Base-by-base conservation (phyloP, 2,797 vertebrate species). In the Halcyon leucocephala region DNA sequence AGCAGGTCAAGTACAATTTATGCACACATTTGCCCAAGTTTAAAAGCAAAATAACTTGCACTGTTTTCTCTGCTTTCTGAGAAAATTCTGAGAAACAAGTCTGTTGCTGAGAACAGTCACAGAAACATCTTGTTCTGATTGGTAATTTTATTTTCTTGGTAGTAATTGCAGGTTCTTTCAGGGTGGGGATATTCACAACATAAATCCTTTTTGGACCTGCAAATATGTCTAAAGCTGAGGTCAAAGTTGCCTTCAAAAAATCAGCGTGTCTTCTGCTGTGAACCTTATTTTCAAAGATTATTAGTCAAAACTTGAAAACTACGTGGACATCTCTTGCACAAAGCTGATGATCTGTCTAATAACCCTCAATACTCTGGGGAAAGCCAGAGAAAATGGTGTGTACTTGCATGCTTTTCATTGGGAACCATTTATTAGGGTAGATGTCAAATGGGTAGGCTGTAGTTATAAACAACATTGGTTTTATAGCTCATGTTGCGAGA, bases 401-500 rank as follows among this genome's bases (percentile, higher is more conserved):
- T 62, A 41, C 39, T 90, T 74, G 26, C 51, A 46, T 54, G 49
- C 39, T 82, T 94, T 93, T 95, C 62, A 71, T 26, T 82, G 65
- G 72, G 80, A 93, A 79, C 54, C 35, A 41, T 95, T 93, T 89
- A 77, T 87, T 92, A 79, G 41, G 10, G 42, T 79, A 71, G 73
- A 69, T 2, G 6, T 95, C 81, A 90, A 86, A 73, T 55, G 48
- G 31, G 31, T 69, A 62, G 41, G 25, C n/a, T 74, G 12, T 9
- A 54, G 44, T 79, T 83, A 94, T 82, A 93, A 96, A 83, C 28
- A 78, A 85, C 92, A 95, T 28, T 57, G 55, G 29, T 11, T 70
- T 91, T 89, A 46, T 67, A 91, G 61, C 67, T 93, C 26, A 6
- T 48, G 44, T 55, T 52, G 39, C 62, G 61, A 94, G 60, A 72